These are phyloP conservation scores for Prietella phreatophila DNA, from an alignment of 2,113 vertebrate genomes.

Conservation along the genomic window DNA sequence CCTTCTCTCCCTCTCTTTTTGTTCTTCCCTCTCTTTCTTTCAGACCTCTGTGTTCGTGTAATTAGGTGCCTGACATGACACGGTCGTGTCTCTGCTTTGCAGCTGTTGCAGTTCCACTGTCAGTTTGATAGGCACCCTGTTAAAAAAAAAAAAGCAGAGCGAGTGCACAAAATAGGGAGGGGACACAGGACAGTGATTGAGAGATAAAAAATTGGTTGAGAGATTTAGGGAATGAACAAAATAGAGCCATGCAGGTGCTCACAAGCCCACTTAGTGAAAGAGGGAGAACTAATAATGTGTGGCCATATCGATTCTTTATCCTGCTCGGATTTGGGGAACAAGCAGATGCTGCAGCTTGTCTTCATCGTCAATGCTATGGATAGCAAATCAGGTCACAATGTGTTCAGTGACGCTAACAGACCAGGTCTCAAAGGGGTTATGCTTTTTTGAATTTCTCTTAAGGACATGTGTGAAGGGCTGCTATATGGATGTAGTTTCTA, in stretches of 20 bases:
- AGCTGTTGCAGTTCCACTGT: conserved; percentile 65
- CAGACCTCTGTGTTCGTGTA: conserved; percentile 47
- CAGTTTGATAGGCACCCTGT: conserved; percentile 48
- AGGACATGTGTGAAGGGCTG: conserved; percentile 25
- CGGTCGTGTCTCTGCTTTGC: conserved; percentile 52
- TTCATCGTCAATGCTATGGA: conserved; percentile 32
- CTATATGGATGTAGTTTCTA: not conserved
- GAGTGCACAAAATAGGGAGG: not conserved
- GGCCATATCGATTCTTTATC: conserved; percentile 30
- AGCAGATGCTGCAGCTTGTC: conserved; percentile 26
- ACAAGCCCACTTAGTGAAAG: conserved; percentile 33
- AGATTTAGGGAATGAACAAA: conserved; percentile 46
- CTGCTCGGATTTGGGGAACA: conserved; percentile 26
- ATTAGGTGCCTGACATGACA: conserved; percentile 48
- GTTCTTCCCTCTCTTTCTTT: conserved; percentile 1
- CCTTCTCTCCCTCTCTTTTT: conserved; percentile 30
- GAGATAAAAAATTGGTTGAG: conserved; percentile 25
- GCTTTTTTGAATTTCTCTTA: conserved; percentile 47
- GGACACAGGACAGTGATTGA: not conserved
- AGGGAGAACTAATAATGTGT: conserved; percentile 27
- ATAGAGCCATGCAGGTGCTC: conserved; percentile 59
- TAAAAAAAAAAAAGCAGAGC: conserved; percentile 16
- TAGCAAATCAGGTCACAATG: not conserved
- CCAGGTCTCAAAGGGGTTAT: conserved; percentile 63
- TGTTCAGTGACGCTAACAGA: conserved; percentile 48